Base-by-base conservation (phyloP, 2,113 vertebrate species). In the Ondatra zibethicus region DNA sequence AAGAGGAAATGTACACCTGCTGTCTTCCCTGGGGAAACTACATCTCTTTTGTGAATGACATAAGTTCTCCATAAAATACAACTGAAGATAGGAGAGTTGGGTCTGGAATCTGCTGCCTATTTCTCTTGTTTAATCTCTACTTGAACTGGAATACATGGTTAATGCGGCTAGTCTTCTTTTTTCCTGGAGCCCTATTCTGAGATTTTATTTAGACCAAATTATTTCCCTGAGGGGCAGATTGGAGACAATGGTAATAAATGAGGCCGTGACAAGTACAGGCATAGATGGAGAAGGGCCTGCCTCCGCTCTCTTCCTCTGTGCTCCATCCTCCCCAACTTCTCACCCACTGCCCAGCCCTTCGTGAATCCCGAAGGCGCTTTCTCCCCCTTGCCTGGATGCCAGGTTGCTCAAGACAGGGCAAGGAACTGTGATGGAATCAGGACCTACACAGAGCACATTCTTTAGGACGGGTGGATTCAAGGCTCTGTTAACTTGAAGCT, bases 31-130 rank as follows among this genome's bases (percentile, higher is more conserved):
- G 82, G 47, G 97, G 97, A 97, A 95, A 68, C 33, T 93, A 77
- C 23, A 92, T 98, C 97, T 97, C 89, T 95, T 98, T 97, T 97
- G 97, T 98, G 97, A 98, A 97, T 98, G 97, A 97, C 97, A 96
- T 94, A 97, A 97, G 97, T 97, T 94, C 97, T 93, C 93, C 88
- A 96, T 98, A 98, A 98, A 98, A 96, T 91, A 96, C 89, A 96
- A 96, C 96, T 42, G 94, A 94, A 97, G 97, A 95, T 76, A 81
- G 94, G 80, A 92, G 95, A 95, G 93, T 91, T 95, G 91, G 89
- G 96, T 97, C 94, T 97, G 89, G 89, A 96, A 76, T 94, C 89
- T 33, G 75, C 91, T 91, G 96, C 87, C 87, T 97, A 92, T 87
- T 68, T 95, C 94, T 95, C 75, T 92, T 80, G 76, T 92, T 96